Evolutionary conservation across 37 sponge, comb jelly and placozoan genomes (phyloP), one percentile per base, ranked within the genome.

Genomic region (Cladorhizidae sp.): DNA sequence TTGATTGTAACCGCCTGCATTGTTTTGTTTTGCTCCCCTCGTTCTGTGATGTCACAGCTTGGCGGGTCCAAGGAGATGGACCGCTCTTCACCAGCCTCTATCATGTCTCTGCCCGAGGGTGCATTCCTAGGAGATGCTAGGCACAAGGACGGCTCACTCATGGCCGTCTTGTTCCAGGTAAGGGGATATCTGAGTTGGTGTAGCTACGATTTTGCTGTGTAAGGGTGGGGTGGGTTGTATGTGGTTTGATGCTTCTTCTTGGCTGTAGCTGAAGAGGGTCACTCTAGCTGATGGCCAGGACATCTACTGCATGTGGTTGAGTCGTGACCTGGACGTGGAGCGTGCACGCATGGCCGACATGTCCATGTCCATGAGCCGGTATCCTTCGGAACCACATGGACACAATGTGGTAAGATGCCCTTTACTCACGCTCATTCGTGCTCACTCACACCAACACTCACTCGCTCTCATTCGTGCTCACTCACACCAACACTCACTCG

Each of bases 141-240:
- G n/a, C 96, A 96, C 79, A 96, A 93, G 71, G 93, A 93, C 64
- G 96, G 94, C 0, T 85, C 93, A 25, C 70, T 86, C 18, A 57
- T 96, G 36, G 64, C 86, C 1, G 72, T 96, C 0, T 65, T 87
- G 26, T 90, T 94, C 28, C 88, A 94, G 79, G 94, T 91, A 63
- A 43, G 83, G 21, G 38, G 14, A 1, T 40, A 75, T 14, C 7
- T n/a, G 64, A 26, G 7, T 12, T 26, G 18, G 8, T 54, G 12
- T 17, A 54, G 55, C 17, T 12, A 54, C 12, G 55, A 54, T 54
- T 12, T 54, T 20, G 12, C 55, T 61, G 21, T 61, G 62, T 21
- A 61, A 61, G n/a, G 20, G 62, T 21, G 62, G 25, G 62, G 22
- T 6, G 21, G 22, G 7, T 61, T 23, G 62, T 61, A 21, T n/a